A percentile compares a stretch with the other conserved stretches of the same genome.
Conservation (phyloP, 2,888 invertebrate species). For the Julus scandinavius region DNA sequence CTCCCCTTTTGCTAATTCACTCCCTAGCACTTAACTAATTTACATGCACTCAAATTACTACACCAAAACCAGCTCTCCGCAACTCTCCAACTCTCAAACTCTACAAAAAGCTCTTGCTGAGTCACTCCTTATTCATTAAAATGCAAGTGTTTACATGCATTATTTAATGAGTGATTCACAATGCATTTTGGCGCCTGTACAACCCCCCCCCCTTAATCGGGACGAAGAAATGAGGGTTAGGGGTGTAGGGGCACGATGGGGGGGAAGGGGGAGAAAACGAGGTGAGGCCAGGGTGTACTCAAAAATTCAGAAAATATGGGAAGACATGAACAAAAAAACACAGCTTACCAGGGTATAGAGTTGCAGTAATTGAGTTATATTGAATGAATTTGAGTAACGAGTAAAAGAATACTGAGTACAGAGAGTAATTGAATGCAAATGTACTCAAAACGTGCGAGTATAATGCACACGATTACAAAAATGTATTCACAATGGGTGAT, state of each 20-base stretch:
- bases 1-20: conserved; percentile 20
- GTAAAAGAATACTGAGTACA: no score
- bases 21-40: conserved; percentile 29
- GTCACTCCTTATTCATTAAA: conserved; percentile 53
- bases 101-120: conserved; percentile 47
- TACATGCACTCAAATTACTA: conserved; percentile 7
- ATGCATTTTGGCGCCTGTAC: conserved; percentile 39
- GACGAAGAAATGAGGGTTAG: not conserved
- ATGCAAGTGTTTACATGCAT: conserved; percentile 51
- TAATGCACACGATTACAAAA: no score
- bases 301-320: no score
- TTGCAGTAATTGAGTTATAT: no score
- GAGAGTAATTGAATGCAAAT: no score
- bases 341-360: no score
- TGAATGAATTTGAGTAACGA: no score
- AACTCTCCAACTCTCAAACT: not conserved
- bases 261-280: not conserved
- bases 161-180: conserved; percentile 53
- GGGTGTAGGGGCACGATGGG: not conserved
- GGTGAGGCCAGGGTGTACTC: not conserved
- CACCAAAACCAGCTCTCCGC: not conserved
- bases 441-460: no score
- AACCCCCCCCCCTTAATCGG: not conserved
- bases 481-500: no score
- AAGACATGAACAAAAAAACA: no score